Percentiles rank a stretch among this genome's conserved stretches.
These are phyloP conservation scores for Pangasius djambal DNA, from an alignment of 2,797 vertebrate genomes.

Conservation along the genomic window DNA sequence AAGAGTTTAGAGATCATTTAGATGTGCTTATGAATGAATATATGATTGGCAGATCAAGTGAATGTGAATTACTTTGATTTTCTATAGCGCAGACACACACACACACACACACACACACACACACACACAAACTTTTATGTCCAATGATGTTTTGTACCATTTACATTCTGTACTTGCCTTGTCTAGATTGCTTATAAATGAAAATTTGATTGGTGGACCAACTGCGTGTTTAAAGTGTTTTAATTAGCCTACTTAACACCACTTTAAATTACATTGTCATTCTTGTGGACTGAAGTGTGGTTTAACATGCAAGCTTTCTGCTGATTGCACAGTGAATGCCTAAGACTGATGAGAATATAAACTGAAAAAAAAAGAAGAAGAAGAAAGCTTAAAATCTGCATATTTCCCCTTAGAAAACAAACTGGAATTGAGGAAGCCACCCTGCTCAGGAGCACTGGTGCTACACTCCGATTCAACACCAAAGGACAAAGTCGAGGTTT, in stretches of 20 bases:
- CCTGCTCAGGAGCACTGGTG: constrained; percentile 54
- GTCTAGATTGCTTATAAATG: constrained; percentile 31
- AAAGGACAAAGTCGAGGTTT: constrained; percentile 59
- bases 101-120: background rate
- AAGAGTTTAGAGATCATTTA: background rate
- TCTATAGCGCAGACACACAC: background rate
- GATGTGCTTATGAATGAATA: background rate
- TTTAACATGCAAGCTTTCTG: constrained; percentile 17
- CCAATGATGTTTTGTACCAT: background rate
- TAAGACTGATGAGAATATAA: constrained; percentile 26
- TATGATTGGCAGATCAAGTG: constrained; percentile 4
- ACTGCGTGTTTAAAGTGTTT: constrained; percentile 37
- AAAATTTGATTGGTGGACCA: constrained; percentile 46
- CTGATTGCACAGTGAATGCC: constrained; percentile 20
- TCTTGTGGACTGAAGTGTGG: constrained; percentile 21
- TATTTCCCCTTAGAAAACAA: constrained; percentile 54
- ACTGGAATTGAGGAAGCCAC: constrained; percentile 52
- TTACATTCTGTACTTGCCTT: constrained; percentile 31
- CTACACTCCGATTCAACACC: constrained; percentile 51
- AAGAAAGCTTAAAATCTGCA: background rate
- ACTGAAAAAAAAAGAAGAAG: background rate
- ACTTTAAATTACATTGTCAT: constrained; percentile 39
- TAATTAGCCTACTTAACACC: constrained; percentile 43
- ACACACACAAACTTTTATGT: background rate
- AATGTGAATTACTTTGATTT: constrained; percentile 32